phyloP scores from a whole-genome alignment of 2,888 invertebrate genomes.

The Trissolcus brochymenae region DNA sequence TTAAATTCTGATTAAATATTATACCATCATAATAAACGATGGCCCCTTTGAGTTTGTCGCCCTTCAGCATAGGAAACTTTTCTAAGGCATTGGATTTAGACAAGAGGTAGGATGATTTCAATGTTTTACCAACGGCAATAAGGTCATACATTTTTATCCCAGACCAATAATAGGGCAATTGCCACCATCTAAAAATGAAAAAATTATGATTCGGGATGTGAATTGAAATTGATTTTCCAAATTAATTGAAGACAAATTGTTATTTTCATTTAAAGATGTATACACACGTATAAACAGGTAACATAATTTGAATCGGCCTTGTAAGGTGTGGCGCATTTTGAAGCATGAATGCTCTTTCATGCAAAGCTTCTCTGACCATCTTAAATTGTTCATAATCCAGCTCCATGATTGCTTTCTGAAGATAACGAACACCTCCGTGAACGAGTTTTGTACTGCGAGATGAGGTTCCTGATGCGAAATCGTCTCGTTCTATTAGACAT shows the following conservation, averaged over 20 bases:
- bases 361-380: slow-evolving; percentile 99
- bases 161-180: slow-evolving; percentile 98
- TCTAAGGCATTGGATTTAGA: slow-evolving; percentile 96
- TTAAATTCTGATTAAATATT: not conserved
- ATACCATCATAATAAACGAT: slow-evolving; percentile 99
- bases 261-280: not conserved
- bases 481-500: slow-evolving; percentile 95
- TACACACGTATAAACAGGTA: slow-evolving; percentile 97
- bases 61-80: slow-evolving; percentile 98
- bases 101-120: slow-evolving; percentile 96
- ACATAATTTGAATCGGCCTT: slow-evolving; percentile 97
- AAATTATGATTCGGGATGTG: no score
- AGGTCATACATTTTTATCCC: slow-evolving; percentile 99
- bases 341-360: slow-evolving; percentile 95
- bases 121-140: slow-evolving; percentile 95
- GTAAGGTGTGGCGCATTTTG: slow-evolving; percentile 97
- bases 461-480: slow-evolving; percentile 97
- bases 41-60: slow-evolving; percentile 95
- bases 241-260: no score
- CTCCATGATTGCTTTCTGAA: slow-evolving; percentile 97
- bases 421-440: slow-evolving; percentile 98
- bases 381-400: slow-evolving; percentile 97
- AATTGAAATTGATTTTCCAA: no score
- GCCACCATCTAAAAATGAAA: slow-evolving; percentile 90
- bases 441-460: slow-evolving; percentile 98